Evolutionary conservation across 2,113 vertebrate species (phyloP).

Genomic region (Calidris pugnax): DNA sequence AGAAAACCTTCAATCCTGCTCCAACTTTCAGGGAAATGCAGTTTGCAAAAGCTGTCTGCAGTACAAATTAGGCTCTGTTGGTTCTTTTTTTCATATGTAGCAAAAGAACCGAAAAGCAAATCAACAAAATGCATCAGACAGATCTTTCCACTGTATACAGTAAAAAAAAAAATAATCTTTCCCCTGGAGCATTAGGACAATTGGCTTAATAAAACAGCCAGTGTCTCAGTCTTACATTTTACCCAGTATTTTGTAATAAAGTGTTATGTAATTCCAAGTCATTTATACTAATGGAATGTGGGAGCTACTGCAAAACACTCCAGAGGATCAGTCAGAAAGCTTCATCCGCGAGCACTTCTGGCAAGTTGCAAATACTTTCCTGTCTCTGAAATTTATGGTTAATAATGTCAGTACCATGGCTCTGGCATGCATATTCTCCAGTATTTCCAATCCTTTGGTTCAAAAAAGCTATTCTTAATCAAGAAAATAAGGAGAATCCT

Average conservation of each 20-base stretch:
- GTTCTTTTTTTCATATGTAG: not conserved
- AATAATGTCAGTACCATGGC: constrained; percentile 33
- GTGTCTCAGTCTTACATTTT: not conserved
- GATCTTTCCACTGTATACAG: not conserved
- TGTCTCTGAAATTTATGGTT: constrained; percentile 60
- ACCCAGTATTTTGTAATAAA: constrained; percentile 35
- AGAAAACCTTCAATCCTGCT: not conserved
- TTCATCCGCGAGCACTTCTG: constrained; percentile 48
- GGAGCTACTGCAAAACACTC: constrained; percentile 69
- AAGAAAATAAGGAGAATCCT: not conserved
- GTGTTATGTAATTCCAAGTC: constrained; percentile 65
- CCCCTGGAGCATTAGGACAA: not conserved
- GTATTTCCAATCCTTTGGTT: not conserved
- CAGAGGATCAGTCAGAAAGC: constrained; percentile 51
- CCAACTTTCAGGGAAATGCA: not conserved
- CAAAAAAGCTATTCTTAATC: not conserved
- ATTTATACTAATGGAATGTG: constrained; percentile 53
- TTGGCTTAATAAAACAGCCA: not conserved
- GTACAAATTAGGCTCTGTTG: not conserved
- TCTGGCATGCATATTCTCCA: not conserved
- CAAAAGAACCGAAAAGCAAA: not conserved
- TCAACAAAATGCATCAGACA: not conserved
- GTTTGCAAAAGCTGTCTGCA: not conserved
- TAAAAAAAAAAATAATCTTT: not conserved
- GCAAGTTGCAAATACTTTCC: constrained; percentile 68